A percentile compares a stretch with the other conserved stretches of the same genome.
Conservation (phyloP, 35 echinoderm and acorn worm genomes). For the Amphiura filiformis region DNA sequence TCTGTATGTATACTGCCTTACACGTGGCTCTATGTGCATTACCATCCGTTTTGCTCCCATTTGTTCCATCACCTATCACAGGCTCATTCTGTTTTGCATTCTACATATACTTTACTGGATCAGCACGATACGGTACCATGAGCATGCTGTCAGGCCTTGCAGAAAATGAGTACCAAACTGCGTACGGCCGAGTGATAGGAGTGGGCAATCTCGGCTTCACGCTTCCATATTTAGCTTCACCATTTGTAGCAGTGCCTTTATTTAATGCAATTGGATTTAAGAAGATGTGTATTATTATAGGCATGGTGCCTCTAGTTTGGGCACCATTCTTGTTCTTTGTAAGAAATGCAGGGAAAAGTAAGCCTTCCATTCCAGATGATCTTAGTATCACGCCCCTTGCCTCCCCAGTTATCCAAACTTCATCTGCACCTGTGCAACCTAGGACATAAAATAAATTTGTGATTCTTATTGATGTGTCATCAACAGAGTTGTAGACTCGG, state of each 20-base stretch:
- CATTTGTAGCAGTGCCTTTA: not conserved
- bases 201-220: not conserved
- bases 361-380: no score
- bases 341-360: no score
- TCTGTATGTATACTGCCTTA: not conserved
- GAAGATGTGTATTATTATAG: not conserved
- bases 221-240: not conserved
- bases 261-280: not conserved
- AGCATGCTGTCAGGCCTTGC: not conserved
- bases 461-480: no score
- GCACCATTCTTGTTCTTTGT: not conserved
- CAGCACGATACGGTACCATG: not conserved
- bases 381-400: no score
- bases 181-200: not conserved
- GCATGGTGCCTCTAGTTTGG: not conserved
- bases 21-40: not conserved
- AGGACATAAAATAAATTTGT: no score
- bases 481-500: no score
- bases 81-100: not conserved
- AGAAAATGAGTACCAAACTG: not conserved
- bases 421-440: no score
- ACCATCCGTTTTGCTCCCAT: not conserved
- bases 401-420: no score
- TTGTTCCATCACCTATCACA: not conserved
- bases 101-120: not conserved